Percentiles rank a stretch among this genome's conserved stretches.
phyloP scores from a whole-genome alignment of 2,797 vertebrate genomes.

The Myotis pilosus region DNA sequence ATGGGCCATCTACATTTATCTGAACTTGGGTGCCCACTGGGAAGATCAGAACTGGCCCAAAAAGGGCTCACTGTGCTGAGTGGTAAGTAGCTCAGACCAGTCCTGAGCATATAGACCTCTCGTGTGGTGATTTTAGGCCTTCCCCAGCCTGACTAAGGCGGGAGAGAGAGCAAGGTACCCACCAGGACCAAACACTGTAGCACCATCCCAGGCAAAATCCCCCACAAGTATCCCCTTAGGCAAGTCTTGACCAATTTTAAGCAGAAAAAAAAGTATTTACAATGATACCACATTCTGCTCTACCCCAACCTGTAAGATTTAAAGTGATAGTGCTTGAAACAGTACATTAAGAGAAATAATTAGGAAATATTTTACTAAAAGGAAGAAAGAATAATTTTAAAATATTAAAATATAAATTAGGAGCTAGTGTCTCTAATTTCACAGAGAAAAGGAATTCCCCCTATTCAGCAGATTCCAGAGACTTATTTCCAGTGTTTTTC shows the following conservation, averaged over 20 bases:
- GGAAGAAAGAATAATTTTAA: background rate
- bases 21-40: background rate
- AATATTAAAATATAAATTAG: background rate
- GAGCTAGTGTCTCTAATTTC: background rate
- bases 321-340: conserved; percentile 25
- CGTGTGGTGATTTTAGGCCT: background rate
- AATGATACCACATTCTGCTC: background rate
- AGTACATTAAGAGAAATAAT: background rate
- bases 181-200: background rate
- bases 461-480: background rate
- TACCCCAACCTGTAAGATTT: background rate
- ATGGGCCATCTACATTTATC: background rate
- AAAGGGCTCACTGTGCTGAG: background rate
- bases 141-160: background rate
- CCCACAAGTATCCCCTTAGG: background rate
- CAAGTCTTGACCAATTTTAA: conserved; percentile 43
- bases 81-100: background rate
- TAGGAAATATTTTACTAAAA: background rate
- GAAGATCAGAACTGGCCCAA: background rate
- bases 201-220: conserved; percentile 20
- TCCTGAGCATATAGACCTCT: background rate
- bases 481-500: background rate
- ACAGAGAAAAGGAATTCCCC: background rate
- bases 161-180: background rate
- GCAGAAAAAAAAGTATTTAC: background rate